Percentiles rank a stretch among this genome's conserved stretches.
Evolutionary conservation across 2,113 vertebrate genomes (phyloP).

Genomic region (Eptatretus burgeri): DNA sequence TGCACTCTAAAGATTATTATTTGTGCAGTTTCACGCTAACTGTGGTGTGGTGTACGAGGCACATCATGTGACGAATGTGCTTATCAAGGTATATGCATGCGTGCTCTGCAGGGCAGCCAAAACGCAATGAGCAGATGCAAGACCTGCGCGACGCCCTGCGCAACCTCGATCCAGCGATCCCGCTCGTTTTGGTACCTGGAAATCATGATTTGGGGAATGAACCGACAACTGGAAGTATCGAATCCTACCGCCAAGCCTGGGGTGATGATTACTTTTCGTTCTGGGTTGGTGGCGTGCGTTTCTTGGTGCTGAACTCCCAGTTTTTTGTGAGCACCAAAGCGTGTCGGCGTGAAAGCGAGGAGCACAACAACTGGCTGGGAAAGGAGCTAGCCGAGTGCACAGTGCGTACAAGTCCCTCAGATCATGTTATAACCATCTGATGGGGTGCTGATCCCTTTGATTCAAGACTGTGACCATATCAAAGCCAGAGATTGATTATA

Average conservation of each 20-base stretch:
- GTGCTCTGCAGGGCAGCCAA: background rate
- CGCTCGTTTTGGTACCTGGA: slow-evolving; percentile 58
- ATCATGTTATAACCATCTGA: too few relatives aligned
- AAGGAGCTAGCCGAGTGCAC: slow-evolving; percentile 26
- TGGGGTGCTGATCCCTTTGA: too few relatives aligned
- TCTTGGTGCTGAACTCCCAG: slow-evolving; percentile 78
- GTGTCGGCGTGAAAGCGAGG: slow-evolving; percentile 32
- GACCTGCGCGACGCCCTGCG: slow-evolving; percentile 40
- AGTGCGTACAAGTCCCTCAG: background rate
- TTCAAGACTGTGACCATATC: too few relatives aligned
- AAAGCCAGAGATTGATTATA: too few relatives aligned
- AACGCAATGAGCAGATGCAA: slow-evolving; percentile 30
- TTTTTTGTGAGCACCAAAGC: slow-evolving; percentile 34
- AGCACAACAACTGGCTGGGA: slow-evolving; percentile 53
- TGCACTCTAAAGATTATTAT: too few relatives aligned
- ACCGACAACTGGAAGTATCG: slow-evolving; percentile 31
- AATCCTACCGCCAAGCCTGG: slow-evolving; percentile 36
- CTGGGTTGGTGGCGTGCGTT: slow-evolving; percentile 65
- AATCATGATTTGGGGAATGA: slow-evolving; percentile 68
- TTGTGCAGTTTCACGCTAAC: too few relatives aligned
- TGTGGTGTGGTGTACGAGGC: too few relatives aligned
- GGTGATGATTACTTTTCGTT: slow-evolving; percentile 91
- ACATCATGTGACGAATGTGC: too few relatives aligned
- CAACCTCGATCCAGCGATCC: slow-evolving; percentile 28
- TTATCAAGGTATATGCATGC: too few relatives aligned